Conservation (phyloP, 2,888 invertebrate species). For the Dione vanillae region DNA sequence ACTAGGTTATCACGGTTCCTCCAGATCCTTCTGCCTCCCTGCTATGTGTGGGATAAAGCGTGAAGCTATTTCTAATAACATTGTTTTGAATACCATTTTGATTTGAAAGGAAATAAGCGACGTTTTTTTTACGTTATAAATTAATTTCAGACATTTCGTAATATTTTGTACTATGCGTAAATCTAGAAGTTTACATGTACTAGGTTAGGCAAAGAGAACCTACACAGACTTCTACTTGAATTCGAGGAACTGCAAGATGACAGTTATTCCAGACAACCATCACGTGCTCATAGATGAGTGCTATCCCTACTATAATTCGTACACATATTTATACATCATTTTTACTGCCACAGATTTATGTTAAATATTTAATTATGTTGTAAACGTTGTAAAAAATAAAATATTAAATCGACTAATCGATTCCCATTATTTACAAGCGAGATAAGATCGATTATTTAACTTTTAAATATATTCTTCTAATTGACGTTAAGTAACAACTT, state of each 20-base stretch:
- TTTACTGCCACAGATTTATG: neutral
- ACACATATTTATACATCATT: neutral
- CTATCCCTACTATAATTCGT: neutral
- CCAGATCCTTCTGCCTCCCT: too few relatives aligned
- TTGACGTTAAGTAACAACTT: slow-evolving; percentile 7
- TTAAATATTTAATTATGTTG: slow-evolving; percentile 15
- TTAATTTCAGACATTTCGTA: neutral
- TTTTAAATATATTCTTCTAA: slow-evolving; percentile 9
- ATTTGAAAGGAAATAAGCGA: neutral
- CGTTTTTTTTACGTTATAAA: neutral
- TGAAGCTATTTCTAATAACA: too few relatives aligned
- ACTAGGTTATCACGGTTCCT: too few relatives aligned
- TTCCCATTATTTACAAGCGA: slow-evolving; percentile 4
- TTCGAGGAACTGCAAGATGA: too few relatives aligned
- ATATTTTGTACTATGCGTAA: neutral
- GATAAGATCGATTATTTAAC: slow-evolving; percentile 15
- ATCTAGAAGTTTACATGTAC: neutral
- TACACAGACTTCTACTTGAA: too few relatives aligned
- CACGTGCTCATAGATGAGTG: too few relatives aligned
- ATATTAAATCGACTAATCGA: neutral
- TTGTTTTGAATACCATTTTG: too few relatives aligned
- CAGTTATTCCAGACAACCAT: too few relatives aligned
- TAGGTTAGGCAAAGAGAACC: too few relatives aligned
- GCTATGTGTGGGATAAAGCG: too few relatives aligned
- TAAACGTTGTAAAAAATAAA: neutral